Evolutionary conservation across 2,113 vertebrate species (phyloP).

Genomic region (Notiomystis cincta): DNA sequence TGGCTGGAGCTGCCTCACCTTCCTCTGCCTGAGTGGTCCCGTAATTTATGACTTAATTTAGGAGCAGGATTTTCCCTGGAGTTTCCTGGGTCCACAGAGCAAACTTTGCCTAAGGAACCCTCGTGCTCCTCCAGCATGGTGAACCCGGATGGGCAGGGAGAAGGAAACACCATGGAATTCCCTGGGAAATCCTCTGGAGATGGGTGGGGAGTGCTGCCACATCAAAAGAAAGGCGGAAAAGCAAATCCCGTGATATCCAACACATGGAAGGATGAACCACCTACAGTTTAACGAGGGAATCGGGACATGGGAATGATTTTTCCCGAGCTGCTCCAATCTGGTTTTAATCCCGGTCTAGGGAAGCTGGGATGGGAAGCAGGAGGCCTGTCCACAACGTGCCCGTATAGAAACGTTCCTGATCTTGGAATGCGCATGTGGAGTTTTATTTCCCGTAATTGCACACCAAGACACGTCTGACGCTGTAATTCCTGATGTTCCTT

Average conservation of each 20-base stretch:
- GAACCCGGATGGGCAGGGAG: not conserved
- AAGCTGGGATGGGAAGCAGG: not conserved
- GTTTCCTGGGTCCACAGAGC: not conserved
- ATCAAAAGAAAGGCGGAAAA: not conserved
- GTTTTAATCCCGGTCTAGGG: not conserved
- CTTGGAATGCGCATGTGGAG: not conserved
- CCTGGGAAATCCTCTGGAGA: not conserved
- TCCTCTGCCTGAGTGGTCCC: not conserved
- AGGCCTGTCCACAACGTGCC: not conserved
- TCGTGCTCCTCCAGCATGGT: not conserved
- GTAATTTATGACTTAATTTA: not conserved
- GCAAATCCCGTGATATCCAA: not conserved
- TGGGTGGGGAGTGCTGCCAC: not conserved
- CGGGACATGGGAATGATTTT: not conserved
- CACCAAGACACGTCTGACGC: not conserved
- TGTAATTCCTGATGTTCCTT: not conserved
- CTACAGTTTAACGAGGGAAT: not conserved
- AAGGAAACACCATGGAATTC: not conserved
- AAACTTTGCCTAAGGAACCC: not conserved
- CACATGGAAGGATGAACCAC: not conserved
- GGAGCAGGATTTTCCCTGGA: not conserved
- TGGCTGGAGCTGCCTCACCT: not conserved
- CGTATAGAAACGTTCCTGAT: not conserved
- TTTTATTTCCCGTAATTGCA: not conserved
- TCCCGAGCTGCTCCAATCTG: conserved; percentile 30